Conservation (phyloP, 1,140 invertebrate species). For the Spodoptera frugiperda region DNA sequence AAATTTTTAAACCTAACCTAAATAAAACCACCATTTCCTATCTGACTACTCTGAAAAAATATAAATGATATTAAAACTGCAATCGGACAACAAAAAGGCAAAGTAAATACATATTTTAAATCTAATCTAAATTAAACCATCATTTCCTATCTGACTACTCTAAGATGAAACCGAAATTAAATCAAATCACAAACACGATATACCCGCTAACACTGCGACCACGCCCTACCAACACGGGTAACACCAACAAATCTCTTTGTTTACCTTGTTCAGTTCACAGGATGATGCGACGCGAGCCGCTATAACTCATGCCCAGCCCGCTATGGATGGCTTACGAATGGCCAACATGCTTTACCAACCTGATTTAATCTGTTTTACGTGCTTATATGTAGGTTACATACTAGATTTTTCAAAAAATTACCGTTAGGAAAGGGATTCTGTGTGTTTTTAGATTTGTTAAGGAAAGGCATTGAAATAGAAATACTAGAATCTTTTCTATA, state of each 20-base stretch:
- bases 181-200: not conserved
- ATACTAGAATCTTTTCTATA: too few relatives aligned
- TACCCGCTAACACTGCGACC: not conserved
- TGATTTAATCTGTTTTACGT: slow-evolving; percentile 22
- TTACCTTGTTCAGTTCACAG: slow-evolving; percentile 32
- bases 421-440: not conserved
- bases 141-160: too few relatives aligned
- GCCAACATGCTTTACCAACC: slow-evolving; percentile 12
- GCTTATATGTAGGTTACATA: not conserved
- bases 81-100: too few relatives aligned
- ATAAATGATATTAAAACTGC: too few relatives aligned
- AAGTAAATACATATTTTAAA: too few relatives aligned
- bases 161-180: too few relatives aligned
- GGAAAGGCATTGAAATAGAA: not conserved
- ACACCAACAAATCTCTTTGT: slow-evolving; percentile 30
- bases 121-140: too few relatives aligned
- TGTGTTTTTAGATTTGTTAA: not conserved
- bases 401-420: not conserved
- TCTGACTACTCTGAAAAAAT: too few relatives aligned
- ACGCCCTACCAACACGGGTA: not conserved
- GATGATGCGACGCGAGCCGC: slow-evolving; percentile 30
- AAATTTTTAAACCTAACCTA: too few relatives aligned
- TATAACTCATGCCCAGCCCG: slow-evolving; percentile 32
- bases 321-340: slow-evolving; percentile 32
- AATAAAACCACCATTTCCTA: too few relatives aligned